Evolutionary conservation across 2,888 invertebrate species (phyloP), one percentile per base, ranked within the genome.

Genomic region (Matsumyia berberina): DNA sequence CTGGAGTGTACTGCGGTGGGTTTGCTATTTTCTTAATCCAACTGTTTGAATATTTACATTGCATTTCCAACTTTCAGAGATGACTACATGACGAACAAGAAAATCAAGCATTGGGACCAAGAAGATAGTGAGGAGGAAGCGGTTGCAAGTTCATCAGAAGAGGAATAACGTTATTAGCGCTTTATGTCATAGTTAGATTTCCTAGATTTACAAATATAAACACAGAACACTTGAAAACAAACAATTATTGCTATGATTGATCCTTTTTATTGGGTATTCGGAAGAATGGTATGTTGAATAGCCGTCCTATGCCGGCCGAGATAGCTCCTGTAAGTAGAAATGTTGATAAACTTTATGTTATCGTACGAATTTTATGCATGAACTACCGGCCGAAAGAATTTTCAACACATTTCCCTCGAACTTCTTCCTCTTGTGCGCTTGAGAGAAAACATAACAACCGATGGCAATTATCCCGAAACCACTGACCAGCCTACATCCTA

Each of bases 31-130:
- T 55, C 87, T 19, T 12, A 0, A 2, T 8, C 3, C 0, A 11
- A 24, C 33, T 46, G 0, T 17, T 1, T 0, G 0, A 81, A 5
- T 57, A 9, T 31, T 8, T 33, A 5, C 0, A 0, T 15, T 42
- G 12, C 19, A 39, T 31, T 49, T 24, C n/a, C 37, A 5, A 15
- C 6, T 87, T 87, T 51, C 89, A 93, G 95, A 86, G 96, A 97
- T 89, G 97, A 98, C 91, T 98, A 96, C 90, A 96, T 97, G 95
- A 96, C 96, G 93, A 96, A 96, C 86, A 95, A 96, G 33, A 96
- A 96, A 92, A 94, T 97, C 92, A 97, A 97, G 92, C 97, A 97
- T 91, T 98, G 98, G 98, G 97, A 97, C 89, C 96, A 96, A 91
- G 94, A 96, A 24, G 89, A 89, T 12, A 88, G 88, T 0, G 88